A percentile compares a stretch with the other conserved stretches of the same genome.
Evolutionary conservation across 2,797 vertebrate species (phyloP).

Genomic region (Emys orbicularis): DNA sequence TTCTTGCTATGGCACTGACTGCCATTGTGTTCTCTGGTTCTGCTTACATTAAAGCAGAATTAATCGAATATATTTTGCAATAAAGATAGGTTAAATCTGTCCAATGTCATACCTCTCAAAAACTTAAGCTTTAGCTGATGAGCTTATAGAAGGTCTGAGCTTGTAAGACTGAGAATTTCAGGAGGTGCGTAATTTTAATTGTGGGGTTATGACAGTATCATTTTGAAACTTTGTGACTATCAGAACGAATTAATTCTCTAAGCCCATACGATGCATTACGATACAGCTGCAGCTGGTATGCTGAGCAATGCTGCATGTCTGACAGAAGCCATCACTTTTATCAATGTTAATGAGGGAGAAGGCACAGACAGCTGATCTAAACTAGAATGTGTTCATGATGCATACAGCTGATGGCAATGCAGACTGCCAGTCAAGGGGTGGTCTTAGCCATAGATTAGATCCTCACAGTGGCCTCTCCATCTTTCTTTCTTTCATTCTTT

Average conservation of each 20-base stretch:
- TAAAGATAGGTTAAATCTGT: conserved; percentile 59
- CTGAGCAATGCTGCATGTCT: conserved; percentile 70
- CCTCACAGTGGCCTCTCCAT: conserved; percentile 76
- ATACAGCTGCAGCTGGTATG: conserved; percentile 78
- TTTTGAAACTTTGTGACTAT: conserved; percentile 60
- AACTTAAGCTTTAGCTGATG: not conserved
- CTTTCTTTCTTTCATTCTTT: conserved; percentile 59
- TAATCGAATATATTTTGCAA: conserved; percentile 33
- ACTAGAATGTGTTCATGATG: conserved; percentile 36
- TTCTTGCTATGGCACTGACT: not conserved
- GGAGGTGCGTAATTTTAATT: conserved; percentile 65
- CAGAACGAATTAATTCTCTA: conserved; percentile 77
- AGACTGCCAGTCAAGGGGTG: conserved; percentile 75
- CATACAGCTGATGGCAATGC: conserved; percentile 78
- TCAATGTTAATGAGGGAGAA: conserved; percentile 76
- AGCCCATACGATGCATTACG: conserved; percentile 51
- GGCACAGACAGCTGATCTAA: conserved; percentile 66
- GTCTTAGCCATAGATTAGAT: conserved; percentile 78
- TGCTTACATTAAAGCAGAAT: conserved; percentile 28
- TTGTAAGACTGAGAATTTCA: conserved; percentile 52
- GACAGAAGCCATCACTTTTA: conserved; percentile 59
- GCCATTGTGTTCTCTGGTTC: not conserved
- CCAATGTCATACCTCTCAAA: conserved; percentile 33
- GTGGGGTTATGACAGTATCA: conserved; percentile 62
- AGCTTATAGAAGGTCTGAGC: conserved; percentile 44